Percentiles rank a stretch among this genome's conserved stretches.
phyloP scores from a whole-genome alignment of 2,113 vertebrate genomes.

The Sylvilagus bachmani region DNA sequence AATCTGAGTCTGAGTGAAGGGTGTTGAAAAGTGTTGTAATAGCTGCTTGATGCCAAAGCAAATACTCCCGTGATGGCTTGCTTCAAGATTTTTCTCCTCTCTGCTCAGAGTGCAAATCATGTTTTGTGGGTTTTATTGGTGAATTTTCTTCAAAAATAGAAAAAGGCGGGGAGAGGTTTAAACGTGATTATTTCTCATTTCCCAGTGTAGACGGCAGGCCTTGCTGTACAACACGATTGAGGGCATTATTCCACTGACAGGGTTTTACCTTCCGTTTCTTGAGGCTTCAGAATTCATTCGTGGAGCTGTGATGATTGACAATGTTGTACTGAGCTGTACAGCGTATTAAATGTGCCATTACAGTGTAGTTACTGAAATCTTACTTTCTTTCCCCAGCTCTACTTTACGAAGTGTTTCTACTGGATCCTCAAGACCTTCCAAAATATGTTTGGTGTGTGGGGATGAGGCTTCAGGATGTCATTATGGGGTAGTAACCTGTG shows the following conservation, averaged over 20 bases:
- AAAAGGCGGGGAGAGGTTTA: background rate
- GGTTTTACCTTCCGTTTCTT: background rate
- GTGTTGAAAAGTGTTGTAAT: background rate
- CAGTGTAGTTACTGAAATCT: conserved; percentile 63
- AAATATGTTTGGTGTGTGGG: conserved; percentile 98
- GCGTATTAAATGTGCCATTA: conserved; percentile 56
- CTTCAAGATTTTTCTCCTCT: background rate
- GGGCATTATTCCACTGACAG: background rate
- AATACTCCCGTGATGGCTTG: background rate
- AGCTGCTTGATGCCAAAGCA: background rate
- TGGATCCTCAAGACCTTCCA: conserved; percentile 95
- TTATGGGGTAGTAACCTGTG: conserved; percentile 98
- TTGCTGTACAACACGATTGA: background rate
- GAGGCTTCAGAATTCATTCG: background rate
- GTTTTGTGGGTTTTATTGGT: background rate
- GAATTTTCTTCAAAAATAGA: background rate
- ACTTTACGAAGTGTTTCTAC: conserved; percentile 95
- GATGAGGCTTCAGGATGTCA: conserved; percentile 99
- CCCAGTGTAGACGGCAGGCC: background rate
- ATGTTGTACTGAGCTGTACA: conserved; percentile 70
- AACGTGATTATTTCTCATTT: background rate
- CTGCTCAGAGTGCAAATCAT: background rate
- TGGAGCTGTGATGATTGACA: background rate
- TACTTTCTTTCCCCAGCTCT: conserved; percentile 90
- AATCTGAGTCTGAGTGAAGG: background rate